Conservation (phyloP, 2,113 vertebrate species). For the Danionella cerebrum region DNA sequence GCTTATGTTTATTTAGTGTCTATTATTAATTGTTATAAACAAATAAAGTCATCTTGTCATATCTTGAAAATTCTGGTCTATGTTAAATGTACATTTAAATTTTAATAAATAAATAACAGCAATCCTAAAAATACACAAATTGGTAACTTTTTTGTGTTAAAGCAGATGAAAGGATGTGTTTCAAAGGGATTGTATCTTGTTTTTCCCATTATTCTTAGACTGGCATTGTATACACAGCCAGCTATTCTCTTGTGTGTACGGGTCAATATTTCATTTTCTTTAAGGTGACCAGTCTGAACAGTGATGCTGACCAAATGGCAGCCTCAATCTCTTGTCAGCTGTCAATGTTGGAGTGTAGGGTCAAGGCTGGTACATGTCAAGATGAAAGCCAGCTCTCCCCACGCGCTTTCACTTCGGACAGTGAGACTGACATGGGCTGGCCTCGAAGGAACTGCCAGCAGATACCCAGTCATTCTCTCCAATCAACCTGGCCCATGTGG, state of each 20-base stretch:
- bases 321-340: conserved; percentile 67
- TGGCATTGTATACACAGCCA: conserved; percentile 31
- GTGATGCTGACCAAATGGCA: conserved; percentile 54
- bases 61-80: too few relatives aligned
- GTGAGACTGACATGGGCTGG: conserved; percentile 48
- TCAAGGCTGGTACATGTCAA: conserved; percentile 60
- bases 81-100: too few relatives aligned
- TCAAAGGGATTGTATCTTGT: conserved; percentile 25
- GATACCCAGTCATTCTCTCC: conserved; percentile 48
- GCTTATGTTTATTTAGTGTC: too few relatives aligned
- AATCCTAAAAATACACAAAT: too few relatives aligned
- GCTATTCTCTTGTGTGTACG: conserved; percentile 40
- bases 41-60: too few relatives aligned
- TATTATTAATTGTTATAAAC: too few relatives aligned
- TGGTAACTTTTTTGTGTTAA: too few relatives aligned
- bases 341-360: conserved; percentile 58
- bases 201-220: conserved; percentile 26
- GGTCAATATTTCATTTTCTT: conserved; percentile 49
- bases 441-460: conserved; percentile 53
- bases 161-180: background rate
- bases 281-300: conserved; percentile 39
- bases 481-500: conserved; percentile 50
- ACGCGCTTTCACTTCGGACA: conserved; percentile 57
- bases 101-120: too few relatives aligned
- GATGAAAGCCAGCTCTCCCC: conserved; percentile 57